phyloP scores from a whole-genome alignment of 2,113 vertebrate genomes.

The Tretioscincus oriximinensis region DNA sequence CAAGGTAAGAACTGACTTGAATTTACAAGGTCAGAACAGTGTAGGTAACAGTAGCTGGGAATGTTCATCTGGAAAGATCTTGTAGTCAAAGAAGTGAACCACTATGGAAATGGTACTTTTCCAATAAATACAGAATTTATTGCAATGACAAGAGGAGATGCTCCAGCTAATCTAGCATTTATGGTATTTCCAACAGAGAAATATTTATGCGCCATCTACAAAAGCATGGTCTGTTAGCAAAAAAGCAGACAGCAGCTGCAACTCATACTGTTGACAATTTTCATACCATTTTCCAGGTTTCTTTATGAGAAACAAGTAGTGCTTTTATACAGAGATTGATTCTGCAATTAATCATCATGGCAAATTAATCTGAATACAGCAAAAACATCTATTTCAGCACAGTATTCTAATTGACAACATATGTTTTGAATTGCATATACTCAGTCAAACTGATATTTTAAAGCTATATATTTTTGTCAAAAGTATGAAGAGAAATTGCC shows the following conservation, averaged over 20 bases:
- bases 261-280: constrained; percentile 35
- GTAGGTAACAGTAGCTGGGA: not conserved
- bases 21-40: not conserved
- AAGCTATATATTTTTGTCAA: not conserved
- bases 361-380: constrained; percentile 10
- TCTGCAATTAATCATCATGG: constrained; percentile 16
- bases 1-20: not conserved
- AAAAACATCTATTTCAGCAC: constrained; percentile 16
- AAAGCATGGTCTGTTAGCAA: constrained; percentile 56
- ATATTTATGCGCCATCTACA: constrained; percentile 45
- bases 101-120: constrained; percentile 1
- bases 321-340: not conserved
- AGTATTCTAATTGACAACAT: not conserved
- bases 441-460: constrained; percentile 17
- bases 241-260: constrained; percentile 59
- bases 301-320: constrained; percentile 19
- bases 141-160: not conserved
- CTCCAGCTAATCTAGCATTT: constrained; percentile 13
- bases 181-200: constrained; percentile 38
- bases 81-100: not conserved
- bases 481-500: not conserved
- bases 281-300: constrained; percentile 2
- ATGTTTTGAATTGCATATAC: constrained; percentile 5
- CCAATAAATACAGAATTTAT: constrained; percentile 13
- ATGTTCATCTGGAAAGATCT: not conserved